Percentiles rank a stretch among this genome's conserved stretches.
These are phyloP conservation scores for Aphelenchoides fujianensis DNA, from an alignment of 1,140 invertebrate genomes.

Conservation along the genomic window DNA sequence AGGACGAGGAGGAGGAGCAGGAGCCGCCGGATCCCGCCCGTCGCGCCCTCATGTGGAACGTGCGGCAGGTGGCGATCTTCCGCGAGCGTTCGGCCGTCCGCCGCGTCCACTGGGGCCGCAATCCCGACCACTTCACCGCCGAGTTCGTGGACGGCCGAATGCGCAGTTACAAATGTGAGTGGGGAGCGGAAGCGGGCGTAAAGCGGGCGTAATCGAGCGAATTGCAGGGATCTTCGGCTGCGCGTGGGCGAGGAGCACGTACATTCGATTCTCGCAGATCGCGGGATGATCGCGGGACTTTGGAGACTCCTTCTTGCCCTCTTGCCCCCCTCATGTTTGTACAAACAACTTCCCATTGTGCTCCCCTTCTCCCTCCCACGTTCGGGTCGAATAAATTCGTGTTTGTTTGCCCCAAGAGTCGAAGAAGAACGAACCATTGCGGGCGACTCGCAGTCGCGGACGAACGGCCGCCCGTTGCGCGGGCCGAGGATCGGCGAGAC, in stretches of 20 bases:
- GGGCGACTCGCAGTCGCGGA: conserved; percentile 18
- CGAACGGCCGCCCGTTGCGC: neutral
- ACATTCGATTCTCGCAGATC: too few species aligned
- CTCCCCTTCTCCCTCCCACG: too few species aligned
- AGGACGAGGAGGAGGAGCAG: conserved; percentile 23
- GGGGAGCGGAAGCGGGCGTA: neutral
- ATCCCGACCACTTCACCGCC: neutral
- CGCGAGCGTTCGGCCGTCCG: neutral
- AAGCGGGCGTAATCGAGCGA: neutral
- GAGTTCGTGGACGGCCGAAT: conserved; percentile 18
- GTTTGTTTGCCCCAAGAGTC: too few species aligned
- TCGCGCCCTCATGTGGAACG: conserved; percentile 31
- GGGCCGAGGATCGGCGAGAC: conserved; percentile 22
- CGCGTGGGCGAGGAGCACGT: conserved; percentile 5
- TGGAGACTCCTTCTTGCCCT: conserved; percentile 1
- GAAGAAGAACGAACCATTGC: conserved; percentile 20
- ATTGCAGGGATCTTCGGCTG: conserved; percentile 19
- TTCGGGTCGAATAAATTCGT: neutral
- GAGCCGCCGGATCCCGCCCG: neutral
- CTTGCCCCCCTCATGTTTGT: too few species aligned
- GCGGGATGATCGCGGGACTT: too few species aligned
- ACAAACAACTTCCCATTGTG: too few species aligned
- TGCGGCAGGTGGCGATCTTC: neutral
- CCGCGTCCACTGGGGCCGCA: neutral
- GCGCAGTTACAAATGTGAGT: conserved; percentile 7